Conservation (phyloP, 2,797 vertebrate species). For the Eutrigla gurnardus region DNA sequence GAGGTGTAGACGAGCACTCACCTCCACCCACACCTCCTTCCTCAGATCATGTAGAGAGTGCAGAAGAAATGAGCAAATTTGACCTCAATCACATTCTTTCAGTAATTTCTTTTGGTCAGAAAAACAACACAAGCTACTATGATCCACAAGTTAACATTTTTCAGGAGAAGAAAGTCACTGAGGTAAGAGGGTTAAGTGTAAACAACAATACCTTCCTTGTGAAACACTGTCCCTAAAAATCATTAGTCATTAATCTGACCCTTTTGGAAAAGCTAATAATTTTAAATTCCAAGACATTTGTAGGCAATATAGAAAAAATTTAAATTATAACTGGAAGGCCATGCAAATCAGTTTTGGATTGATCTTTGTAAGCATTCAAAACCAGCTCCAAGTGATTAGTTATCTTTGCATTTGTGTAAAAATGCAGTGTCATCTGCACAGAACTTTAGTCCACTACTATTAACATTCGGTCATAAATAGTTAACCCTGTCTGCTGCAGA, state of each 20-base stretch:
- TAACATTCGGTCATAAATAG: background rate
- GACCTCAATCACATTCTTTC: background rate
- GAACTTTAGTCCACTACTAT: background rate
- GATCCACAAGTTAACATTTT: background rate
- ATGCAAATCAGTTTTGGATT: background rate
- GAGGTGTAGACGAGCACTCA: background rate
- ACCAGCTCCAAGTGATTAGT: background rate
- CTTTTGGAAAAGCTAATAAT: too few relatives aligned
- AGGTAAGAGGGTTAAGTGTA: background rate
- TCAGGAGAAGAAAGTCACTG: background rate
- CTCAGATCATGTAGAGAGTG: background rate
- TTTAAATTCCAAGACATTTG: too few relatives aligned
- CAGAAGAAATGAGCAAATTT: background rate
- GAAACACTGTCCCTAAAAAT: background rate
- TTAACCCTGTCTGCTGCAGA: too few relatives aligned
- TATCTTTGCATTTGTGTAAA: background rate
- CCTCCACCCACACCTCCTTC: constrained; percentile 7
- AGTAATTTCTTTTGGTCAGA: background rate
- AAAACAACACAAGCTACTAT: background rate
- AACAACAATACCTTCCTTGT: background rate
- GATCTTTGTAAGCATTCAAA: background rate
- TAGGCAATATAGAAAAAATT: background rate
- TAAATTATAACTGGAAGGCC: background rate
- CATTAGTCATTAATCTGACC: too few relatives aligned
- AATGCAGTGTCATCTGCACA: background rate